Percentiles rank a stretch among this genome's conserved stretches.
phyloP scores from a whole-genome alignment of 2,888 invertebrate genomes.

The Spodoptera picta region DNA sequence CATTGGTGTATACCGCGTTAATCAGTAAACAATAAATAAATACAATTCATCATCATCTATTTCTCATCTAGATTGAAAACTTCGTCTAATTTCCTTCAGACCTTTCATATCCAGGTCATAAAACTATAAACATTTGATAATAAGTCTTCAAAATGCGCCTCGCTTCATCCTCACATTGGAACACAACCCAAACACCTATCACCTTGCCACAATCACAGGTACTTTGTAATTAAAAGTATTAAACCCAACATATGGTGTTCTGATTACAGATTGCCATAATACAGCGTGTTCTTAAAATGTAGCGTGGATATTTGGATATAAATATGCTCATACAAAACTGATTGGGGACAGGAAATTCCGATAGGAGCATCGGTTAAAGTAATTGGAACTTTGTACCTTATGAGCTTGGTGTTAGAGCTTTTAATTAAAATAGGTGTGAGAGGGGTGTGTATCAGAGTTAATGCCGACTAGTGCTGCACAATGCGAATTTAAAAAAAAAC shows the following conservation, averaged over 20 bases:
- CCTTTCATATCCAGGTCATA: too few relatives aligned
- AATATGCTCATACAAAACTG: slow-evolving; percentile 39
- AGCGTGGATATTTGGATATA: slow-evolving; percentile 51
- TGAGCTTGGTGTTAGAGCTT: slow-evolving; percentile 1
- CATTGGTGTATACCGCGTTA: too few relatives aligned
- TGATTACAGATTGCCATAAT: slow-evolving; percentile 66
- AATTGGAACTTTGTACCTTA: slow-evolving; percentile 23
- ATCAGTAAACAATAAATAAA: too few relatives aligned
- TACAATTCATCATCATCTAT: too few relatives aligned
- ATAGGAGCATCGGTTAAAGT: slow-evolving; percentile 31
- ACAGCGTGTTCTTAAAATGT: slow-evolving; percentile 58
- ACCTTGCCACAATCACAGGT: slow-evolving; percentile 23
- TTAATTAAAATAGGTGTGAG: slow-evolving; percentile 38
- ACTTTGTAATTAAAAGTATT: slow-evolving; percentile 60
- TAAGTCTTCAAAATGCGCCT: too few relatives aligned
- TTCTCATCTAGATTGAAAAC: too few relatives aligned
- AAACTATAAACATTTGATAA: too few relatives aligned
- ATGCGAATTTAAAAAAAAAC: too few relatives aligned
- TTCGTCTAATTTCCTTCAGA: too few relatives aligned
- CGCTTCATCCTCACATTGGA: too few relatives aligned
- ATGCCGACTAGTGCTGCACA: too few relatives aligned
- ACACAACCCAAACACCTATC: slow-evolving; percentile 25
- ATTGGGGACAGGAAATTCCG: slow-evolving; percentile 47
- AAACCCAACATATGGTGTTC: slow-evolving; percentile 52
- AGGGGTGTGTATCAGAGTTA: too few relatives aligned